These are phyloP conservation scores for Verasper variegatus DNA, from an alignment of 2,113 vertebrate species.

Conservation along the genomic window DNA sequence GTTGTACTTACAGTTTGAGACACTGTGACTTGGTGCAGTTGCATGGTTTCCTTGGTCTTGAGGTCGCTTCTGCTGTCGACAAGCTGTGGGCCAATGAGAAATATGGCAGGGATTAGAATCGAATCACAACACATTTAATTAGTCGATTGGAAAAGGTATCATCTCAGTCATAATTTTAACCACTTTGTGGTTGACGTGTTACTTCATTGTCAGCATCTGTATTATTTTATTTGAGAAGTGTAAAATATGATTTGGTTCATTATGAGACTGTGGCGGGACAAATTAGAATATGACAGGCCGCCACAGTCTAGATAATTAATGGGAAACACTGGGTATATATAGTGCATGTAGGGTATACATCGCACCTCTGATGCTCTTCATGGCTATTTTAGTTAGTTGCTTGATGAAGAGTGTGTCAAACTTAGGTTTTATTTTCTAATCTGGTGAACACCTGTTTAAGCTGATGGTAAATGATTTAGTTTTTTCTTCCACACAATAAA, in stretches of 20 bases:
- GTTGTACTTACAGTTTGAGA: slow-evolving; percentile 93
- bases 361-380: no score
- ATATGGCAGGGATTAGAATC: neutral
- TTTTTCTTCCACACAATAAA: neutral
- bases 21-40: slow-evolving; percentile 99
- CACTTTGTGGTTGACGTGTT: neutral
- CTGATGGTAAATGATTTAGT: no score
- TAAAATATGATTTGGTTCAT: no score
- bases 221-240: no score
- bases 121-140: neutral
- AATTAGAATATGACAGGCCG: no score
- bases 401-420: neutral
- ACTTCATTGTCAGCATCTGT: no score
- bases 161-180: neutral
- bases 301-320: no score
- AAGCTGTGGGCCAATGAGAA: slow-evolving; percentile 59
- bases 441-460: neutral
- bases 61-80: slow-evolving; percentile 90
- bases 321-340: no score
- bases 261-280: no score
- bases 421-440: neutral
- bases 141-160: neutral
- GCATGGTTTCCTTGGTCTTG: slow-evolving; percentile 95
- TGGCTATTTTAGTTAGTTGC: neutral
- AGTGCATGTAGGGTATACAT: no score